Percentiles rank a stretch among this genome's conserved stretches.
These are phyloP conservation scores for Meda fulgida DNA, from an alignment of 2,797 vertebrate genomes.

Conservation along the genomic window DNA sequence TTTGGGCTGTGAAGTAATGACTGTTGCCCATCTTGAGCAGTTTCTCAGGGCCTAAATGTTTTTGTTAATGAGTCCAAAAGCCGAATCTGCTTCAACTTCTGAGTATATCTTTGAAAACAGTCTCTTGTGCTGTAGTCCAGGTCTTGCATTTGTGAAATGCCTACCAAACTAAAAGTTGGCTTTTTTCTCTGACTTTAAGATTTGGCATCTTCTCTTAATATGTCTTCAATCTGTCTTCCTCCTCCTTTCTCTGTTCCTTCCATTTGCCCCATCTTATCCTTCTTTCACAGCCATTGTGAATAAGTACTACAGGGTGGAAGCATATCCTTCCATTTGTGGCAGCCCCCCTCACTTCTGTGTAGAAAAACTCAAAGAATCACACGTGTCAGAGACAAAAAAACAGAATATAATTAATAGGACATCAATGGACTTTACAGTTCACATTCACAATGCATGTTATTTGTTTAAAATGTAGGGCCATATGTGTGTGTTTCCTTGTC, in stretches of 20 bases:
- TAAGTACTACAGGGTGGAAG: conserved; percentile 69
- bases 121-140: conserved; percentile 51
- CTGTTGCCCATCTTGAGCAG: conserved; percentile 14
- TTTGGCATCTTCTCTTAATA: conserved; percentile 49
- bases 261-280: conserved; percentile 55
- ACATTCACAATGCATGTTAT: conserved; percentile 61
- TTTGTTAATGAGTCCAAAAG: conserved; percentile 9
- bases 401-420: conserved; percentile 30
- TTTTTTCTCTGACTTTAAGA: conserved; percentile 57
- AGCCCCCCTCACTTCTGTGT: conserved; percentile 55
- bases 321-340: conserved; percentile 58
- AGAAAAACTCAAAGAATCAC: conserved; percentile 10
- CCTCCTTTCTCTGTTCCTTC: conserved; percentile 59
- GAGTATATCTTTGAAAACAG: neutral
- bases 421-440: conserved; percentile 65
- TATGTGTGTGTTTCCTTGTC: neutral
- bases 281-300: conserved; percentile 78
- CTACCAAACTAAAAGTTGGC: conserved; percentile 66
- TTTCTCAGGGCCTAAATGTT: neutral
- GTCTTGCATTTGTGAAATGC: conserved; percentile 69
- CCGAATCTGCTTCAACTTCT: conserved; percentile 4
- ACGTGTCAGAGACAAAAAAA: neutral
- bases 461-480: conserved; percentile 19
- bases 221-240: conserved; percentile 26
- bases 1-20: conserved; percentile 27